These are phyloP conservation scores for Macrotis lagotis DNA, from an alignment of 2,113 vertebrate species.

Conservation along the genomic window DNA sequence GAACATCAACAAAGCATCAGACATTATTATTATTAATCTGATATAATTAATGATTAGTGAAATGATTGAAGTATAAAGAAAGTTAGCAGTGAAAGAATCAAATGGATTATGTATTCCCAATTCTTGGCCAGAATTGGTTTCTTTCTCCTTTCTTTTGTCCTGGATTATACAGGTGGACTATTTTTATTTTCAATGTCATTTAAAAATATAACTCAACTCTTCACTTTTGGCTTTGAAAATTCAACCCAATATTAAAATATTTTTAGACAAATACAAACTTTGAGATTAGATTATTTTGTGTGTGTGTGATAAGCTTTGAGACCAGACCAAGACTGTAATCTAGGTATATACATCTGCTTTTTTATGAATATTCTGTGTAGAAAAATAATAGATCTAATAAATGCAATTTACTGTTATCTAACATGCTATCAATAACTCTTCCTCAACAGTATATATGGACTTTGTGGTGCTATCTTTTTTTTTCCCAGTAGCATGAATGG, in stretches of 20 bases:
- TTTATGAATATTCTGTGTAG: background rate
- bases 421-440: background rate
- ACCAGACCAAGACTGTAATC: background rate
- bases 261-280: background rate
- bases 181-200: background rate
- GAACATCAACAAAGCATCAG: background rate
- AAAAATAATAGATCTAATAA: background rate
- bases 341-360: background rate
- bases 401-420: background rate
- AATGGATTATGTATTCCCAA: background rate
- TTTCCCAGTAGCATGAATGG: background rate
- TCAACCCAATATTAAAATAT: background rate
- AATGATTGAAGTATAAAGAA: background rate
- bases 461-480: background rate
- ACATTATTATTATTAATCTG: background rate
- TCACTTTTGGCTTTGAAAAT: background rate
- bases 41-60: background rate
- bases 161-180: background rate
- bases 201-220: background rate
- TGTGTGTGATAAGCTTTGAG: background rate
- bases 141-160: background rate
- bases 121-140: background rate
- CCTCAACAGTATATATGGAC: background rate
- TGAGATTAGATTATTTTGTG: slow-evolving; percentile 10
- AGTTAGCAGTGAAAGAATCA: background rate